Evolutionary conservation across 2,888 invertebrate genomes (phyloP), one percentile per base, ranked within the genome.

Genomic region (Philereme vetulata): DNA sequence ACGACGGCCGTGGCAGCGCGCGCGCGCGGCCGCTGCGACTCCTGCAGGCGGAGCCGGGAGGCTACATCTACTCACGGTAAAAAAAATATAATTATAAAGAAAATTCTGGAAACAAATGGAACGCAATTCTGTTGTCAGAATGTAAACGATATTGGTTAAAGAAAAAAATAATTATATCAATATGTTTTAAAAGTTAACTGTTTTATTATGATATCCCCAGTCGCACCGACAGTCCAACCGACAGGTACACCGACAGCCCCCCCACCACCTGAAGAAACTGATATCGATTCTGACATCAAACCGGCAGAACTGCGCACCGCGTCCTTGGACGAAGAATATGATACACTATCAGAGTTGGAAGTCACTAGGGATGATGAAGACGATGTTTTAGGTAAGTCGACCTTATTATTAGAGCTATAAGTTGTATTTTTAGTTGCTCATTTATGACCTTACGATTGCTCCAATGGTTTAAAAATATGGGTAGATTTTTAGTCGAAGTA

Each of bases 21-120:
- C 34, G 70, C 75, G 3, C 33, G 82, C 42, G 86, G 88, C 67
- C 40, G 82, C 42, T 88, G 90, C 70, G 84, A 80, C 74, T 0
- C 68, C 4, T 84, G 85, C 66, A 51, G 59, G 4, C 49, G 56
- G 6, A 4, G 5, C 40, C 3, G 11, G 40, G 21, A 21, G 21
- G 21, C 21, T 21, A 21, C 21, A 21, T 21, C 21, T 21, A 21
- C 21, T 21, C 21, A 21, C 21, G 21, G 21, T 21, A 21, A 1
- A 1, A 21, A 1, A 21, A 21, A 21, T 21, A 21, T 21, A 21
- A 21, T 21, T 21, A 21, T 21, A n/a, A n/a, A n/a, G n/a, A n/a
- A n/a, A n/a, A n/a, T n/a, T n/a, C n/a, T n/a, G 21, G 2, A 21
- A 21, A 21, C 2, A 21, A 21, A 21, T 21, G 1, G 21, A n/a